phyloP scores from a whole-genome alignment of 2,113 vertebrate genomes.

The Ploceus nigricollis region DNA sequence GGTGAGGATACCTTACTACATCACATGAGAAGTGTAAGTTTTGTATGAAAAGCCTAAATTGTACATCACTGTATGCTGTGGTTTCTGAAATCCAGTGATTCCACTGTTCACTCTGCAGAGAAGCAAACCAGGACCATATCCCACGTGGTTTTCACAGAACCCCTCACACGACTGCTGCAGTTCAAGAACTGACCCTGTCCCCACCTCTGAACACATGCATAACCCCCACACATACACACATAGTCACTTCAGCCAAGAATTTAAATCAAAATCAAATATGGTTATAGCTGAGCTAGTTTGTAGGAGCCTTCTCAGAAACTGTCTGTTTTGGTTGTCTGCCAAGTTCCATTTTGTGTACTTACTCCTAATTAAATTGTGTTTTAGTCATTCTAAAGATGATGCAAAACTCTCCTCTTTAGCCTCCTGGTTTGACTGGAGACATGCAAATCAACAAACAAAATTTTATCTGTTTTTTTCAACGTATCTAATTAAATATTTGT shows the following conservation, averaged over 20 bases:
- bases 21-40: neutral
- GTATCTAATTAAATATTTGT: neutral
- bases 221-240: neutral
- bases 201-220: neutral
- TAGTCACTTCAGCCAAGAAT: constrained; percentile 1
- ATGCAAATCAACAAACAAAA: neutral
- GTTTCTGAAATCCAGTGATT: neutral
- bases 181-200: neutral
- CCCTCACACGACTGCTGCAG: neutral
- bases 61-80: neutral
- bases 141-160: neutral
- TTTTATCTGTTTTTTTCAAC: neutral
- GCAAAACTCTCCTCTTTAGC: neutral
- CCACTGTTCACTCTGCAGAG: neutral
- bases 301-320: constrained; percentile 11
- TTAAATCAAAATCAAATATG: neutral
- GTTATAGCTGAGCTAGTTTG: constrained; percentile 15
- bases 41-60: neutral
- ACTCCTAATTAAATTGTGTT: neutral
- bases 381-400: neutral
- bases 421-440: neutral
- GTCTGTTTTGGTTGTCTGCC: neutral
- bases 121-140: neutral
- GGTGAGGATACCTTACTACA: neutral
- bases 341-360: constrained; percentile 28